Evolutionary conservation across 2,888 invertebrate genomes (phyloP).

Genomic region (Acanthosepion pharaonis): DNA sequence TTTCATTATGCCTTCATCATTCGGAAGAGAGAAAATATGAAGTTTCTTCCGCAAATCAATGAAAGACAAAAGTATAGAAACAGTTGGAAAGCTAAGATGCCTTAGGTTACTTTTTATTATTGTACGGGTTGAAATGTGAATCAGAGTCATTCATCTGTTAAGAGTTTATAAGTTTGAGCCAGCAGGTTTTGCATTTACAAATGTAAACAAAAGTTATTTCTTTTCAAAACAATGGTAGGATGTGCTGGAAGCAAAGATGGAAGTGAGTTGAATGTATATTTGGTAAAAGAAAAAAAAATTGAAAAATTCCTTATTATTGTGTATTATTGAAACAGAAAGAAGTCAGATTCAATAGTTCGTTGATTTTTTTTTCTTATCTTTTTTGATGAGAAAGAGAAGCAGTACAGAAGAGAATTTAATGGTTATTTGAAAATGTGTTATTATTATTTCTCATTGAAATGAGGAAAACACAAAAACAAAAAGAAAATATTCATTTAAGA

Average conservation of each 20-base stretch:
- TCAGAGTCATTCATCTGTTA: background rate
- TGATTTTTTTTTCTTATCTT: too few species aligned
- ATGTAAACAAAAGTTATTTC: slow-evolving; percentile 21
- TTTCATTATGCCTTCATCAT: background rate
- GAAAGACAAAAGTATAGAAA: slow-evolving; percentile 5
- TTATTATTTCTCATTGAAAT: too few species aligned
- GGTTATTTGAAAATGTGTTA: too few species aligned
- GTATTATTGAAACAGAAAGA: too few species aligned
- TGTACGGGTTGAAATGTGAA: background rate
- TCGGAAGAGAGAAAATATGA: background rate
- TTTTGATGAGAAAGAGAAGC: too few species aligned
- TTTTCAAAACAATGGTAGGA: background rate
- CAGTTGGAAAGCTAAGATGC: background rate
- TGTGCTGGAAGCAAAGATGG: background rate
- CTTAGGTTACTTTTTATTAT: background rate
- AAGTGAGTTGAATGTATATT: background rate
- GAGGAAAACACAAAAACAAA: too few species aligned
- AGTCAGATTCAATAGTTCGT: too few species aligned
- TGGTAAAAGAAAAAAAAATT: background rate
- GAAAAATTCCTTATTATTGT: background rate
- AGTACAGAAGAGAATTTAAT: too few species aligned
- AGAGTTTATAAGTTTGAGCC: background rate
- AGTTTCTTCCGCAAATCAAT: background rate
- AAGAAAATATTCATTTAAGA: too few species aligned
- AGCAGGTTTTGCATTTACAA: background rate